Conservation (phyloP, 1,140 invertebrate species). For the Drosophila littoralis region DNA sequence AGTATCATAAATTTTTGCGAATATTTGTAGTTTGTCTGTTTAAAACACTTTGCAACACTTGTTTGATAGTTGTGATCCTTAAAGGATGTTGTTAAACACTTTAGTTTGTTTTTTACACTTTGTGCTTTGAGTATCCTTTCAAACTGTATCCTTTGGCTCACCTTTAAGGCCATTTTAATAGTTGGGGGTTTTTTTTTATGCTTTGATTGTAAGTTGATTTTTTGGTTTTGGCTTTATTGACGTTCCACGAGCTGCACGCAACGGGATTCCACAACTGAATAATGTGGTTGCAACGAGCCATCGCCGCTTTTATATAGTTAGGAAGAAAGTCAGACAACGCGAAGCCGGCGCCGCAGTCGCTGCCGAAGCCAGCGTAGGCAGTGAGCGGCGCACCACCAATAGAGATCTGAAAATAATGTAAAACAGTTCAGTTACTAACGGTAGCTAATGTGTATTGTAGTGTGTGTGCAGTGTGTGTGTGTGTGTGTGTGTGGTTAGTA, state of each 20-base stretch:
- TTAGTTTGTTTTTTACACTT: slow-evolving; percentile 8
- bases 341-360: slow-evolving; percentile 11
- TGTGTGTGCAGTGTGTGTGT: not conserved
- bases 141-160: slow-evolving; percentile 67
- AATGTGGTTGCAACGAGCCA: slow-evolving; percentile 78
- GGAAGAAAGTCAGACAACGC: slow-evolving; percentile 77
- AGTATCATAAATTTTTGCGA: no score
- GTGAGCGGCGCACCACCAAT: slow-evolving; percentile 37
- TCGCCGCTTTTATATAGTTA: slow-evolving; percentile 83
- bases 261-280: slow-evolving; percentile 84
- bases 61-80: slow-evolving; percentile 10
- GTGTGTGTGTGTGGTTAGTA: slow-evolving; percentile 11
- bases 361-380: slow-evolving; percentile 26
- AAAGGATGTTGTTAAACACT: not conserved
- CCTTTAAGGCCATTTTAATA: slow-evolving; percentile 81
- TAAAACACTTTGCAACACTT: slow-evolving; percentile 13
- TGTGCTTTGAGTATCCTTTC: slow-evolving; percentile 48
- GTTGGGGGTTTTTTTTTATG: slow-evolving; percentile 38
- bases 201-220: slow-evolving; percentile 39
- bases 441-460: slow-evolving; percentile 42
- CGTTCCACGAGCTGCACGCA: slow-evolving; percentile 74
- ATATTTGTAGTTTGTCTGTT: not conserved
- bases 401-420: slow-evolving; percentile 63
- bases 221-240: slow-evolving; percentile 31
- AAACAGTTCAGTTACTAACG: slow-evolving; percentile 71